Conservation (phyloP, 2,113 vertebrate genomes). For the Formicarius rufipectus region DNA sequence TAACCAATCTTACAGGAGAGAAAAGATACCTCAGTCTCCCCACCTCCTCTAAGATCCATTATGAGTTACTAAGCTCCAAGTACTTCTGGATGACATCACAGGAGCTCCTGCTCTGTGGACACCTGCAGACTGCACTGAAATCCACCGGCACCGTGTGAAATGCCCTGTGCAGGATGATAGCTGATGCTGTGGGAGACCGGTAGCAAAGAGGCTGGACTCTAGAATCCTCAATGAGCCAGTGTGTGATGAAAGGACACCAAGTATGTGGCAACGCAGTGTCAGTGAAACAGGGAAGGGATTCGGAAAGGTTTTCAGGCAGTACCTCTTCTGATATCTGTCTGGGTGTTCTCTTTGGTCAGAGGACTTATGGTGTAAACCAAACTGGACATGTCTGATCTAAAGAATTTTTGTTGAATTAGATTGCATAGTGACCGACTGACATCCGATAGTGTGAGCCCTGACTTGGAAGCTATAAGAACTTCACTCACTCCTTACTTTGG, state of each 20-base stretch:
- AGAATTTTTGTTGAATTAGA: background rate
- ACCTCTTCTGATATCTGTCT: background rate
- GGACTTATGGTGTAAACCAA: background rate
- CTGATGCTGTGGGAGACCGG: background rate
- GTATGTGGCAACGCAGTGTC: accelerated
- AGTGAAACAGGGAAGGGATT: accelerated
- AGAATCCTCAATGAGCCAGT: accelerated
- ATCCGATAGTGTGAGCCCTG: background rate
- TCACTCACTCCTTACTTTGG: background rate
- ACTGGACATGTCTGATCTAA: background rate
- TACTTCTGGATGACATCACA: background rate
- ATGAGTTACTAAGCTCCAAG: background rate
- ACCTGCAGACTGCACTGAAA: background rate
- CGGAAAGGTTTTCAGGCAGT: background rate
- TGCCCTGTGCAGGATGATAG: accelerated
- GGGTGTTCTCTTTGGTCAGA: background rate
- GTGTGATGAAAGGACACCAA: background rate
- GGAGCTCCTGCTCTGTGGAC: background rate
- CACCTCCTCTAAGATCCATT: no score
- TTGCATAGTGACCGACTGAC: background rate
- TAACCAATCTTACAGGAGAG: background rate
- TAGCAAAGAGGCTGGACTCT: background rate
- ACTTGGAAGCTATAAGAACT: background rate
- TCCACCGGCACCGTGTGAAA: accelerated
- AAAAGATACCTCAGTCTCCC: background rate